phyloP scores from a whole-genome alignment of 2,797 vertebrate genomes.

The Sebastes taczanowskii region DNA sequence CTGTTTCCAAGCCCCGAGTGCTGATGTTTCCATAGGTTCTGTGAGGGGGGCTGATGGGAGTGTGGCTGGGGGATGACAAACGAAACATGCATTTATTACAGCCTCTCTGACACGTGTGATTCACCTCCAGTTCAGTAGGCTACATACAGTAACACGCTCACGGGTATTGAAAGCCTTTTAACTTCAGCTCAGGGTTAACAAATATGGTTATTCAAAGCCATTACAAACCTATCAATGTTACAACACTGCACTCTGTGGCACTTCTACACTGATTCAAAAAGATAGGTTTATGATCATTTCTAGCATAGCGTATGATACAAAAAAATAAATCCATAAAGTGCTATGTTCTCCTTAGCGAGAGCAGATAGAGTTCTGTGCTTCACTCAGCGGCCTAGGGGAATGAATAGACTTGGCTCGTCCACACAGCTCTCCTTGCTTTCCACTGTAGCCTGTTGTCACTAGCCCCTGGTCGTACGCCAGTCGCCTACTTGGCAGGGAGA shows the following conservation, averaged over 20 bases:
- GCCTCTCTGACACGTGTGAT: conserved; percentile 42
- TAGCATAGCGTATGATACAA: conserved; percentile 32
- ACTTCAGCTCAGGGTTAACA: conserved; percentile 35
- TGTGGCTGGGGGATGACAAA: conserved; percentile 62
- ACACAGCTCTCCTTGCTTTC: conserved; percentile 80
- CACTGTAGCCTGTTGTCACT: conserved; percentile 85
- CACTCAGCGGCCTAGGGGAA: conserved; percentile 67
- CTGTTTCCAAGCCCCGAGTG: conserved; percentile 70
- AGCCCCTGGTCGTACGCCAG: conserved; percentile 83
- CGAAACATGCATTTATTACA: conserved; percentile 60
- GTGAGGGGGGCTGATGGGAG: conserved; percentile 54
- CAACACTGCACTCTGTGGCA: conserved; percentile 3
- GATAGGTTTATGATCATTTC: conserved; percentile 55
- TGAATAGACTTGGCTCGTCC: conserved; percentile 82
- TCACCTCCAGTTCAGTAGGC: conserved; percentile 44
- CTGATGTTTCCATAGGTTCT: conserved; percentile 81
- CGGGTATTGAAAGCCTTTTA: conserved; percentile 30
- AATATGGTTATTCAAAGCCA: conserved; percentile 23
- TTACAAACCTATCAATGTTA: conserved; percentile 27
- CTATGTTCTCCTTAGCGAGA: conserved; percentile 57
- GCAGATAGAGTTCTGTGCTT: conserved; percentile 74
- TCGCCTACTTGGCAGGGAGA: conserved; percentile 86
- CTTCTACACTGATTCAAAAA: conserved; percentile 47
- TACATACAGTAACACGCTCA: neutral
- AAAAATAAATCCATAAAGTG: conserved; percentile 53